Conservation (phyloP, 2,888 invertebrate species). For the Epinotia nisella region DNA sequence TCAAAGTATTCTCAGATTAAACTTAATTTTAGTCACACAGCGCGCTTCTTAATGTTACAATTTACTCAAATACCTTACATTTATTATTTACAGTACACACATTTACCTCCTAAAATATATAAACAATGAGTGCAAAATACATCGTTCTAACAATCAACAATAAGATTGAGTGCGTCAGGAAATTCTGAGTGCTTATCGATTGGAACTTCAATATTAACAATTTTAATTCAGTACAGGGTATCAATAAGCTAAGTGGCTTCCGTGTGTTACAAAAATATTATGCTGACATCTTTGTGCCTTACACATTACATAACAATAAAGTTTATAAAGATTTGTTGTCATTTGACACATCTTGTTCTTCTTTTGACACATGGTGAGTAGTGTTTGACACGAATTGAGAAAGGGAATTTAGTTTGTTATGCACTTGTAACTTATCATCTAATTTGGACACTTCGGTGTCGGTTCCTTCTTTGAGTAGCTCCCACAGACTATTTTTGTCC, state of each 20-base stretch:
- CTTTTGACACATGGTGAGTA: slow-evolving; percentile 41
- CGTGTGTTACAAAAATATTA: slow-evolving; percentile 80
- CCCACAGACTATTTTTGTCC: slow-evolving; percentile 86
- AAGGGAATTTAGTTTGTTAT: slow-evolving; percentile 67
- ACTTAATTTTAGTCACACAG: slow-evolving; percentile 67
- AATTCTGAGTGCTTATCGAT: slow-evolving; percentile 52
- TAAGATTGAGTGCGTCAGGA: slow-evolving; percentile 68
- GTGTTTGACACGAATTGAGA: slow-evolving; percentile 64
- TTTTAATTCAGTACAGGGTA: slow-evolving; percentile 50
- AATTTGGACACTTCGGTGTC: slow-evolving; percentile 65
- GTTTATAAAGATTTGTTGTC: slow-evolving; percentile 80
- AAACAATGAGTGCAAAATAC: slow-evolving; percentile 67
- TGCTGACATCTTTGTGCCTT: slow-evolving; percentile 79
- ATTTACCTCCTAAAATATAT: slow-evolving; percentile 59
- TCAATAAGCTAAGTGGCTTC: slow-evolving; percentile 54
- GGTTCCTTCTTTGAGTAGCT: slow-evolving; percentile 85
- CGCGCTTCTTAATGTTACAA: slow-evolving; percentile 66
- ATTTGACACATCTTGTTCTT: slow-evolving; percentile 45
- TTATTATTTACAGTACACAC: slow-evolving; percentile 73
- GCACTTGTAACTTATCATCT: slow-evolving; percentile 70
- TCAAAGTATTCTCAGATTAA: slow-evolving; percentile 64
- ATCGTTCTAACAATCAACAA: slow-evolving; percentile 71
- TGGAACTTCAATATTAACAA: slow-evolving; percentile 52
- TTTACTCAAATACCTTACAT: slow-evolving; percentile 61
- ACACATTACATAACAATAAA: slow-evolving; percentile 76